Base-by-base conservation (phyloP, 2,113 vertebrate genomes). In the Notarius lentiginosus region DNA sequence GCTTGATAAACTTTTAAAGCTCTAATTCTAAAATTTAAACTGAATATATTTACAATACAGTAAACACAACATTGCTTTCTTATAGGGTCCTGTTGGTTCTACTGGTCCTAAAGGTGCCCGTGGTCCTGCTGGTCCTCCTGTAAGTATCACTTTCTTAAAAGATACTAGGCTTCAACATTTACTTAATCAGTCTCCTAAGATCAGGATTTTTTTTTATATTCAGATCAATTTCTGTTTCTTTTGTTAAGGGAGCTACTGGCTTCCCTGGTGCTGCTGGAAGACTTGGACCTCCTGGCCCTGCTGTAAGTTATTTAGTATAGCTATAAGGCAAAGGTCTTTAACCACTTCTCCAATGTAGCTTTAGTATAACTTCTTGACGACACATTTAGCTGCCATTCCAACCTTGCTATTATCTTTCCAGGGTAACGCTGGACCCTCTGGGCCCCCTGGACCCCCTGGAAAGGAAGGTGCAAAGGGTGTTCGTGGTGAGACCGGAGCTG, bases 381-480 rank as follows among this genome's bases (percentile, higher is more conserved):
- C 73, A 84, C 15, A 27, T 56, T 85, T 34, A 41, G 4, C 41
- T 53, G 17, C n/a, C 91, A 56, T 86, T 49, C 53, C 41, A 60
- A 49, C 11, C 0, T 77, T 68, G 30, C 27, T 0, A 5, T n/a
- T 72, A 86, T 20, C 63, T 66, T 47, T 53, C 27, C 90, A 99
- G 98, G 98, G 98, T 49, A 98, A 98, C 84, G 2, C 95, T 88
- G 98, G 98, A 81, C 95, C 98, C 66, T 93, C 97, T 1, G 98
- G 98, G 77, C 95, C 97, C 30, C 1, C 96, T 24, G 98, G 98
- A 89, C 94, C 95, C 11, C 14, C n/a, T 89, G 98, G 98, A 88
- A 99, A 99, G 92, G 98, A 99, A 89, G 98, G 98, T 18, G 90
- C 91, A 89, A 99, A 99, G 96, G 98, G 98, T 92, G 93, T 96